Evolutionary conservation across 2,113 vertebrate species (phyloP).

Genomic region (Psittacus erithacus): DNA sequence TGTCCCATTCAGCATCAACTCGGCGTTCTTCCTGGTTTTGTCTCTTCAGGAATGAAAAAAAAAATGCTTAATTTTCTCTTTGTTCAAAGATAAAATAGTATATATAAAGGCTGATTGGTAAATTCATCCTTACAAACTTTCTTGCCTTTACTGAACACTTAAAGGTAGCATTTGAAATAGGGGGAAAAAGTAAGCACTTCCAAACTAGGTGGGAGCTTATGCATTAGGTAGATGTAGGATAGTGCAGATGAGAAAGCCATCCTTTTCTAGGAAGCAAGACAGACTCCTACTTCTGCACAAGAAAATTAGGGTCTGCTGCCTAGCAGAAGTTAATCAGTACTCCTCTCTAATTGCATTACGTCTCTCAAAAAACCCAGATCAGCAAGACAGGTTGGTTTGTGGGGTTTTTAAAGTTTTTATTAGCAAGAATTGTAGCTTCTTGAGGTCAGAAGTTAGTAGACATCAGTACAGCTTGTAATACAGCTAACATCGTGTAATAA

Average conservation of each 20-base stretch:
- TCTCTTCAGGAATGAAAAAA: slow-evolving; percentile 65
- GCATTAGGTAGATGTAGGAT: neutral
- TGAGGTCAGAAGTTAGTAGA: neutral
- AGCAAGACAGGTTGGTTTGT: neutral
- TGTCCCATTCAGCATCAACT: slow-evolving; percentile 71
- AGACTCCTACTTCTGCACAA: neutral
- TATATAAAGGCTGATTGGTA: neutral
- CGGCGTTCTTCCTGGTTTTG: slow-evolving; percentile 63
- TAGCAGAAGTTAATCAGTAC: neutral
- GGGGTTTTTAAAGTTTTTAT: neutral
- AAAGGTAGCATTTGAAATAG: neutral
- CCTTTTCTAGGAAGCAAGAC: neutral
- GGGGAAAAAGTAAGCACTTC: neutral
- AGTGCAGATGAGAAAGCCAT: neutral
- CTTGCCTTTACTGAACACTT: neutral
- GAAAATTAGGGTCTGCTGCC: neutral
- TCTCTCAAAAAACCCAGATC: neutral
- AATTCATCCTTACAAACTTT: neutral
- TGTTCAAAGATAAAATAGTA: neutral
- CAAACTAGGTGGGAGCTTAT: neutral
- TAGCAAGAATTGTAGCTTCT: neutral
- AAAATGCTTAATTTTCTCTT: neutral
- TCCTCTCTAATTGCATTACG: neutral
- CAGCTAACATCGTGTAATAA: rapidly evolving
- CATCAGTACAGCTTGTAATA: neutral